Base-by-base conservation (phyloP, 2,888 invertebrate genomes). In the Oligia strigilis region DNA sequence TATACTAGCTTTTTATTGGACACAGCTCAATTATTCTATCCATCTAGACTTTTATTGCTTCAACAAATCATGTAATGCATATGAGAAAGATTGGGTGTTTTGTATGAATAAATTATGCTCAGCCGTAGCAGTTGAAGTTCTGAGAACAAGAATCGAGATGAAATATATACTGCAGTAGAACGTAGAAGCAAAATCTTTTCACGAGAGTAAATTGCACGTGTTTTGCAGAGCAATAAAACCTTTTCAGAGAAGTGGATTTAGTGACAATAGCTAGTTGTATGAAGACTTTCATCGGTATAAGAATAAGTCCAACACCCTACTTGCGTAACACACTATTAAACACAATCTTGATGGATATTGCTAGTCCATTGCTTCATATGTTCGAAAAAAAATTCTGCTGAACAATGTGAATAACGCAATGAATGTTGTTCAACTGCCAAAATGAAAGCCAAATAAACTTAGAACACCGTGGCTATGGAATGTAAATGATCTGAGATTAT, bases 1-100 rank as follows among this genome's bases (percentile, higher is more conserved):
- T 40, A 40, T 19, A 66, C 49, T 46, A 43, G 11, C 13, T 71
- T 83, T 82, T 80, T 75, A 80, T 72, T 80, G 66, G 46, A 43
- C n/a, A 52, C 69, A 80, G 40, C 64, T 70, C 40, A 77, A 70
- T 82, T 64, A 76, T 69, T 55, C 2, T 36, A 60, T 14, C 43
- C 19, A 70, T 58, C 62, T 70, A 29, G 49, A 70, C 23, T 58
- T 76, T 76, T 64, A 52, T 71, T 69, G 36, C 19, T 66, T 52
- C 60, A 80, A 40, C 46, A 64, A 69, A 74, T 60, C 9, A 36
- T 60, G 14, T 0, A 55, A 55, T 46, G 14, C 67, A n/a, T 67
- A 14, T 46, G 19, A 46, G 43, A 46, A 62, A 62, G 13, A 67
- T 52, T 43, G 14, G 0, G 14, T 19, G 23, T 14, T 62, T 36